Evolutionary conservation across 2,888 invertebrate species (phyloP).

Genomic region (Priapulus caudatus): DNA sequence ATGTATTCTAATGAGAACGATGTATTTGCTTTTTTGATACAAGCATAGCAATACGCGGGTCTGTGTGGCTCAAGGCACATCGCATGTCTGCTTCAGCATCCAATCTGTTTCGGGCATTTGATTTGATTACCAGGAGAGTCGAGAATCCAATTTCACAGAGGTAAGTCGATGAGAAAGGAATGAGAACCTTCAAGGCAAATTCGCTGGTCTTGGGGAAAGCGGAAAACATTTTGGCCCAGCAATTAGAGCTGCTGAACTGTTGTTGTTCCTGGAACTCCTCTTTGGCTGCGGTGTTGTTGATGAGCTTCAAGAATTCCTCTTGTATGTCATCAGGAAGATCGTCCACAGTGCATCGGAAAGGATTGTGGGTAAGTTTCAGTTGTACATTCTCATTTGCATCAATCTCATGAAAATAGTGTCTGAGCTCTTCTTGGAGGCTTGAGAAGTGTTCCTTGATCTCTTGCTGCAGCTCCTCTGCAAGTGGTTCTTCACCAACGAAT

Average conservation of each 20-base stretch:
- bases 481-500: no score
- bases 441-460: conserved; percentile 18
- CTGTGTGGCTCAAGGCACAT: conserved; percentile 3
- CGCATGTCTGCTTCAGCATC: conserved; percentile 1
- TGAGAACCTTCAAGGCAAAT: no score
- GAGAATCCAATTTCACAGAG: background rate
- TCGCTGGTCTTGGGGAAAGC: no score
- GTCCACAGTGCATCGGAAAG: no score
- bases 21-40: conserved; percentile 1
- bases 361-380: conserved; percentile 10
- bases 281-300: no score
- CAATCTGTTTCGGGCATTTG: conserved; percentile 1
- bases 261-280: no score
- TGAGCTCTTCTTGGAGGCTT: conserved; percentile 16
- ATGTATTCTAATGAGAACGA: background rate
- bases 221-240: no score
- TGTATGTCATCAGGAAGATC: no score
- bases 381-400: conserved; percentile 20
- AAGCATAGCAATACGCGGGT: background rate
- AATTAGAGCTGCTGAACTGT: no score
- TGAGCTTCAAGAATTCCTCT: no score
- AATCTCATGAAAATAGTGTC: conserved; percentile 19
- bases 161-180: background rate
- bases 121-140: background rate
- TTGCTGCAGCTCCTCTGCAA: conserved; percentile 12